Percentiles rank a stretch among this genome's conserved stretches.
phyloP scores from a whole-genome alignment of 2,888 invertebrate genomes.

The Dynastes maya region DNA sequence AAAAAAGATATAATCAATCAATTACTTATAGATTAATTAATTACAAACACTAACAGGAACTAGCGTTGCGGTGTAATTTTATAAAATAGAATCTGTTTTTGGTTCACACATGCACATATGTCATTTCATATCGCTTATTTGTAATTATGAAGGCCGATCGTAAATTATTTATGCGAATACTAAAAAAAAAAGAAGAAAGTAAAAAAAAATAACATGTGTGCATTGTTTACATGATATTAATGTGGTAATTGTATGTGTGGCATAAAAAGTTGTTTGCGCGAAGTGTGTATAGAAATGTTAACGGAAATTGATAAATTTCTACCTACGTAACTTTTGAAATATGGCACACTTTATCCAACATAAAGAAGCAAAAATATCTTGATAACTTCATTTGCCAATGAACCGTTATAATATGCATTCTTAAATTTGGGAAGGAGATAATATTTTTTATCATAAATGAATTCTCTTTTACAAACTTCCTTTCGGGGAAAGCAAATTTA shows the following conservation, averaged over 20 bases:
- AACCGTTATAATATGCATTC: too few species aligned
- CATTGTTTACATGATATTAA: slow-evolving; percentile 28
- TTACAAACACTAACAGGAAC: too few species aligned
- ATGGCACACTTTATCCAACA: too few species aligned
- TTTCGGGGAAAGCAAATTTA: too few species aligned
- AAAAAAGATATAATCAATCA: too few species aligned
- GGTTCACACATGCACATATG: slow-evolving; percentile 2
- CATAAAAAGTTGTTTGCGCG: not conserved
- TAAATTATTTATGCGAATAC: slow-evolving; percentile 22
- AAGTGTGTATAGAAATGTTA: not conserved
- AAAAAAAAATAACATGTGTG: slow-evolving; percentile 17
- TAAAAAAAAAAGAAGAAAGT: slow-evolving; percentile 8
- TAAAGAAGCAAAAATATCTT: too few species aligned
- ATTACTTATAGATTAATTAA: too few species aligned
- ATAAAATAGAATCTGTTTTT: slow-evolving; percentile 16
- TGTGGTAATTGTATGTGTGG: slow-evolving; percentile 8
- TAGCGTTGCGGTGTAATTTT: not conserved
- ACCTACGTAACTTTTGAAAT: slow-evolving; percentile 5
- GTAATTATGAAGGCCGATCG: slow-evolving; percentile 23
- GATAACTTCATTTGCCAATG: too few species aligned
- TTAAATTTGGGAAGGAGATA: too few species aligned
- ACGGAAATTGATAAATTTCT: not conserved
- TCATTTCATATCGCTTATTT: slow-evolving; percentile 27
- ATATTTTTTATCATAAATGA: too few species aligned
- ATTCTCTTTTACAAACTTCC: too few species aligned